Evolutionary conservation across 2,113 vertebrate species (phyloP), one percentile per base, ranked within the genome.

Genomic region (Ploceus nigricollis): DNA sequence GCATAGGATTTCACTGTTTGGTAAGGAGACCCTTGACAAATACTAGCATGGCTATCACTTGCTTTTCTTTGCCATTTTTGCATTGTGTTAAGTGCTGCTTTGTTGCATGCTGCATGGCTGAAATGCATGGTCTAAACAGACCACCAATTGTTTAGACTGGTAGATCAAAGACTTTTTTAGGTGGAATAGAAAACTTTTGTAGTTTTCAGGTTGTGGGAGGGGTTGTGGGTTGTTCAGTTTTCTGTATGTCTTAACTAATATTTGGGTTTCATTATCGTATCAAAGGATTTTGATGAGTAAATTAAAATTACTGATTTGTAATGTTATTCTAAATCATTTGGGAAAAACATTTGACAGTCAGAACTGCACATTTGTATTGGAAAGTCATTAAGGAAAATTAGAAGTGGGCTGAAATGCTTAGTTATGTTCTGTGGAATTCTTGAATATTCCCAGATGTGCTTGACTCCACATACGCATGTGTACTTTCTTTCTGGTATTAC

Each of bases 1-100:
- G 98, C 98, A 99, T 98, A 99, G 99, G 99, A 99, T 99, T 98
- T 99, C 99, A 97, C 98, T 99, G 93, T 99, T 99, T 99, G 99
- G 99, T 99, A 99, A 99, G 99, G 97, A 98, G 95, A 98, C 97
- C 97, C 96, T 97, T 97, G 97, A 97, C 87, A 95, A 97, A 96
- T 97, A 96, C 89, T 75, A 95, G 98, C 97, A 98, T 97, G 98
- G 97, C 97, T 77, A 70, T 82, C 96, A 91, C 96, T 96, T 97
- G 97, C 88, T 98, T 98, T 98, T 96, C 96, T 98, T 97, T 97
- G 93, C 96, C 68, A 68, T 96, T 96, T 98, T 90, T 97, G 94
- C 97, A 94, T 93, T 87, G 97, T 96, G 92, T 97, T 90, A 87
- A 2, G 83, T 97, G 89, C 94, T 96, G 94, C 95, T 92, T 92